A percentile compares a stretch with the other conserved stretches of the same genome.
phyloP scores from a whole-genome alignment of 2,797 vertebrate species.

The Anguilla marmorata region DNA sequence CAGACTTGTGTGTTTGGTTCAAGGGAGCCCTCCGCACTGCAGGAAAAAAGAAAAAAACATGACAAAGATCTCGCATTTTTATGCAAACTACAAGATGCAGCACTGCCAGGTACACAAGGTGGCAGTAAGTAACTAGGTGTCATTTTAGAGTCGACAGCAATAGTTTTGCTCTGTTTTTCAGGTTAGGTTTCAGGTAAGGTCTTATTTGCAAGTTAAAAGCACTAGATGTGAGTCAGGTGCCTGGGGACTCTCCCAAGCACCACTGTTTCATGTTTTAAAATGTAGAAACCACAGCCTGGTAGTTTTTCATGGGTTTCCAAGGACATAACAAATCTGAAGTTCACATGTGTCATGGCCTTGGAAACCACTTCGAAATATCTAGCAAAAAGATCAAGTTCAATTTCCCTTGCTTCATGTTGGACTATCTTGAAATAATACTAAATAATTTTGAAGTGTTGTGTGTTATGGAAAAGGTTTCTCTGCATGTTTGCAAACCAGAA shows the following conservation, averaged over 20 bases:
- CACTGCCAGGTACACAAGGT: neutral
- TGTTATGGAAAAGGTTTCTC: neutral
- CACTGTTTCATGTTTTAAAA: neutral
- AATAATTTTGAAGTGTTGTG: neutral
- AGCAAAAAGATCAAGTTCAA: neutral
- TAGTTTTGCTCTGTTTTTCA: neutral
- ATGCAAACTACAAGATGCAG: neutral
- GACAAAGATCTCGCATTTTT: neutral
- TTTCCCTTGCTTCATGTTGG: neutral
- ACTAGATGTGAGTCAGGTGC: neutral
- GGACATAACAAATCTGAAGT: neutral
- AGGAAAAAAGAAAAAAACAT: neutral
- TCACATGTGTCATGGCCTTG: neutral
- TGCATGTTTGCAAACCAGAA: neutral
- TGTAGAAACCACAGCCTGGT: neutral
- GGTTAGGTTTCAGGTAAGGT: neutral
- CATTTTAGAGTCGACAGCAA: neutral
- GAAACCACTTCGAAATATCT: neutral
- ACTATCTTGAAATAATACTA: neutral
- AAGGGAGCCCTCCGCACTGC: neutral
- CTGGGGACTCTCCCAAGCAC: neutral
- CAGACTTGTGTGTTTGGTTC: neutral
- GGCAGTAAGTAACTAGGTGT: conserved; percentile 3
- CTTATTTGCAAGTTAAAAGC: neutral
- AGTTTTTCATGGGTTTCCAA: neutral